phyloP scores from a whole-genome alignment of 2,797 vertebrate genomes.

The Hippopotamyrus pictus region DNA sequence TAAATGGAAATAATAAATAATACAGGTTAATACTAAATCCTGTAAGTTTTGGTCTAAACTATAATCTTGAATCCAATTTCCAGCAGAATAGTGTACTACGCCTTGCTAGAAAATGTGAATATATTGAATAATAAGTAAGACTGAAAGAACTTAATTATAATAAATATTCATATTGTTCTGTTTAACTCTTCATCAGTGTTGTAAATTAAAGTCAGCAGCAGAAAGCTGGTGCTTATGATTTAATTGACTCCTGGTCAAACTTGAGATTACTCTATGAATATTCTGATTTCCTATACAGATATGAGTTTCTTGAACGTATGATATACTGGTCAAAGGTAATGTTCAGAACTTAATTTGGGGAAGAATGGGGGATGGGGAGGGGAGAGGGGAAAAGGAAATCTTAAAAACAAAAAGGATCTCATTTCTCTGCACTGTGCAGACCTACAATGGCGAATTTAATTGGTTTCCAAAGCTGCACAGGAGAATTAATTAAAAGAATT shows the following conservation, averaged over 20 bases:
- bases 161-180: constrained; percentile 6
- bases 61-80: constrained; percentile 2
- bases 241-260: constrained; percentile 19
- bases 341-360: constrained; percentile 28
- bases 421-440: constrained; percentile 49
- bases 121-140: constrained; percentile 17
- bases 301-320: constrained; percentile 42
- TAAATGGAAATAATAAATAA: constrained; percentile 22
- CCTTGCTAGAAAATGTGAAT: constrained; percentile 10
- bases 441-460: constrained; percentile 60
- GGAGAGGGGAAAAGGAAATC: constrained; percentile 21
- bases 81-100: background rate
- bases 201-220: constrained; percentile 14
- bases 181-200: background rate
- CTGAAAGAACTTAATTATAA: constrained; percentile 12
- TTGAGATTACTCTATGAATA: constrained; percentile 16
- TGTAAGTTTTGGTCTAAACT: constrained; percentile 11
- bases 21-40: constrained; percentile 15
- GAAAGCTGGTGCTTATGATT: constrained; percentile 11
- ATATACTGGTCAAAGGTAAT: constrained; percentile 39
- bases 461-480: constrained; percentile 53
- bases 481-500: constrained; percentile 94
- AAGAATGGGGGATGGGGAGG: background rate
- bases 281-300: constrained; percentile 26
- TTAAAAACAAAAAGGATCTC: constrained; percentile 45